Evolutionary conservation across 2,888 invertebrate species (phyloP), one percentile per base, ranked within the genome.

Genomic region (Odontocolon sp.): DNA sequence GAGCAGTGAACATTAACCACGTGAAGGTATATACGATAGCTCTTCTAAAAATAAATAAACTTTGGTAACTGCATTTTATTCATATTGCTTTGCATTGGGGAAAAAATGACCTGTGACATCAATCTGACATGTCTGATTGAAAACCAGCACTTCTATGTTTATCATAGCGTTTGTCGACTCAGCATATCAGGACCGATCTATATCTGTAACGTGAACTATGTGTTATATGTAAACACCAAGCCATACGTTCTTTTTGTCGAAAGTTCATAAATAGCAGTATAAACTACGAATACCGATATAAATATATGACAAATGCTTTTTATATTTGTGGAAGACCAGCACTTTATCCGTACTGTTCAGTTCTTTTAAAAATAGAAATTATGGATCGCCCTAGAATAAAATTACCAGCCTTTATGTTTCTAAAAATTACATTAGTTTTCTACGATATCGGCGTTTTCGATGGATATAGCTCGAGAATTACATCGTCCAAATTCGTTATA

Each of bases 151-250:
- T n/a, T n/a, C n/a, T n/a, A n/a, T n/a, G n/a, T n/a, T n/a, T n/a
- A n/a, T 57, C 57, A 16, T 40, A 23, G 3, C 38, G 16, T 23
- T 14, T 40, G 16, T 14, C 14, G 38, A 38, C n/a, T 57, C 45
- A n/a, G 23, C 45, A n/a, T 21, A n/a, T n/a, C n/a, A n/a, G n/a
- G 21, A 23, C 23, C 26, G 11, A n/a, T n/a, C 23, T 26, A 3
- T 11, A 47, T 11, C 23, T 47, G 23, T 3, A n/a, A 11, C 47
- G 26, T 26, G 26, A 47, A 21, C 11, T n/a, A 11, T 26, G 23
- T 36, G 36, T n/a, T 21, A 36, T 36, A 36, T 28, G 64, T 16
- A 50, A 64, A 64, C 38, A 26, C 3, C 50, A n/a, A 14, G 38
- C 26, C 28, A 16, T 9, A 38, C n/a, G 18, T 16, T 26, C 23